phyloP scores from a whole-genome alignment of 92 coral and sea anemone genomes.

The Palythoa caribaeorum region DNA sequence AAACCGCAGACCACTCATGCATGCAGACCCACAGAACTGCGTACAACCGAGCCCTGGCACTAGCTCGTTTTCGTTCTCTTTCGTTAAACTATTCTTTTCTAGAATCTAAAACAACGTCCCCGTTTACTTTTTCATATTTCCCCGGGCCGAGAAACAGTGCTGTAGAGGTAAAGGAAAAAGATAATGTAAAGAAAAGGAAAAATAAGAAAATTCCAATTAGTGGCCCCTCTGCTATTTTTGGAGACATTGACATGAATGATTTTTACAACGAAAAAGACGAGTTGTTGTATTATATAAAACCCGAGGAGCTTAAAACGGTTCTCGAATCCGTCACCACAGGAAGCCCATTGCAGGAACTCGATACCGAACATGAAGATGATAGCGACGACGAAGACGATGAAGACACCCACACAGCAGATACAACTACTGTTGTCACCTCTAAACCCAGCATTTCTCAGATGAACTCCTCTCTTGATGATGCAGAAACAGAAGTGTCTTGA shows the following conservation, averaged over 20 bases:
- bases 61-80: slow-evolving; percentile 79
- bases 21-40: slow-evolving; percentile 77
- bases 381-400: slow-evolving; percentile 3
- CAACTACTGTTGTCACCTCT: slow-evolving; percentile 21
- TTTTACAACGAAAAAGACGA: slow-evolving; percentile 83
- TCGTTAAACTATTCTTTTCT: slow-evolving; percentile 65
- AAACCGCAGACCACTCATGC: slow-evolving; percentile 64
- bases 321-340: slow-evolving; percentile 55
- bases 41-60: slow-evolving; percentile 77
- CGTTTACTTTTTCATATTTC: slow-evolving; percentile 75
- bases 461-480: background rate
- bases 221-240: slow-evolving; percentile 77
- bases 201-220: background rate
- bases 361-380: background rate
- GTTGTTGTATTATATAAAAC: slow-evolving; percentile 74
- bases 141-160: slow-evolving; percentile 67
- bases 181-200: slow-evolving; percentile 27
- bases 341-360: slow-evolving; percentile 1
- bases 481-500: slow-evolving; percentile 23
- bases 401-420: slow-evolving; percentile 2
- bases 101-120: slow-evolving; percentile 54
- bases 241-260: slow-evolving; percentile 83
- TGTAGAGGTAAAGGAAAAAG: slow-evolving; percentile 36
- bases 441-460: background rate
- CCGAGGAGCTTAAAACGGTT: slow-evolving; percentile 69